Evolutionary conservation across 1,140 invertebrate genomes (phyloP).

Genomic region (Periplaneta americana): DNA sequence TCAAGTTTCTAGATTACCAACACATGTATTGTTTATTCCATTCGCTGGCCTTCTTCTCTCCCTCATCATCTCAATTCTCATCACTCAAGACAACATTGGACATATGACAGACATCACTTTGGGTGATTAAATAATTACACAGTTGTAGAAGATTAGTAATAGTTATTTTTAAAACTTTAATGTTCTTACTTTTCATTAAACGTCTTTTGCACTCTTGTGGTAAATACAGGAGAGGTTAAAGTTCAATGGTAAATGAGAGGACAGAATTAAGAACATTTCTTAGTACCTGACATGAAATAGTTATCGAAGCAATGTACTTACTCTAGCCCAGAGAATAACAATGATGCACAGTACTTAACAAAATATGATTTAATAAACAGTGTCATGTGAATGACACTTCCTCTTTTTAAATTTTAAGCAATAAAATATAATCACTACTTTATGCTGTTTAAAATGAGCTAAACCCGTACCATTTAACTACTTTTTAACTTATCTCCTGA

Average conservation of each 20-base stretch:
- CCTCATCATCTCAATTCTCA: neutral
- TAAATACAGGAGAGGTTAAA: neutral
- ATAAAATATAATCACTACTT: too few relatives aligned
- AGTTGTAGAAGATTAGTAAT: neutral
- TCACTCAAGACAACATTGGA: slow-evolving; percentile 4
- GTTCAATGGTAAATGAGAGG: neutral
- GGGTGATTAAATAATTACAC: slow-evolving; percentile 8
- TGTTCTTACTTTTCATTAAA: neutral
- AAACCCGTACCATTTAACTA: too few relatives aligned
- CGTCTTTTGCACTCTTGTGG: neutral
- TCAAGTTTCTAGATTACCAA: neutral
- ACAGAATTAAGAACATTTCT: neutral
- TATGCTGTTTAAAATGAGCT: too few relatives aligned
- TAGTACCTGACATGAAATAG: neutral
- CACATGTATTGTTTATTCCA: neutral
- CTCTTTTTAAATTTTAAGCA: too few relatives aligned
- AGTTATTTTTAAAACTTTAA: neutral
- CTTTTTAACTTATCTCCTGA: too few relatives aligned
- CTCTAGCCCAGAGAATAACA: too few relatives aligned
- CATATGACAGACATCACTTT: neutral
- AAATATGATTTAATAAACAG: too few relatives aligned
- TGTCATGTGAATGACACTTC: too few relatives aligned
- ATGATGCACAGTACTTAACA: too few relatives aligned
- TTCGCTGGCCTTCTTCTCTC: neutral
- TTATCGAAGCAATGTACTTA: neutral